Percentiles rank a stretch among this genome's conserved stretches.
Evolutionary conservation across 2,113 vertebrate species (phyloP).

Genomic region (Isichthys henryi): DNA sequence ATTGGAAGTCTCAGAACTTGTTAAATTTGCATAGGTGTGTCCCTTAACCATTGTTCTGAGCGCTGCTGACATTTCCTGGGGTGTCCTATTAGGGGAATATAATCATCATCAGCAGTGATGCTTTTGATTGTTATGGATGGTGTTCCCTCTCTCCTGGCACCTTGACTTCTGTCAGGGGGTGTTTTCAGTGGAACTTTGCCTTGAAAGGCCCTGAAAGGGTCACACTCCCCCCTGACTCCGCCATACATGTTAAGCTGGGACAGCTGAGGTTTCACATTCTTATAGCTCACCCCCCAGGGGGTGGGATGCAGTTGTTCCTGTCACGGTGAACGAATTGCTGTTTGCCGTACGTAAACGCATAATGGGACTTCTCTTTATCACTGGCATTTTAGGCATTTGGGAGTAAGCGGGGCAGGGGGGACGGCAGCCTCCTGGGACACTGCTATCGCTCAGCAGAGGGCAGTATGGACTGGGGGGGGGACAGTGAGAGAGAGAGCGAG

Average conservation of each 20-base stretch:
- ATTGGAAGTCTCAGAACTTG: conserved; percentile 43
- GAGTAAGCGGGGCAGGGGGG: conserved; percentile 19
- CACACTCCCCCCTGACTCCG: not conserved
- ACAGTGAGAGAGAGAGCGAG: not conserved
- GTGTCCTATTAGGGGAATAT: conserved; percentile 42
- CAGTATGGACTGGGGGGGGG: not conserved
- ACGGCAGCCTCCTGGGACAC: conserved; percentile 14
- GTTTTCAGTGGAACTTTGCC: not conserved
- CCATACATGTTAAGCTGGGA: not conserved
- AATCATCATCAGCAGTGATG: conserved; percentile 29
- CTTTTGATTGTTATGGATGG: conserved; percentile 21
- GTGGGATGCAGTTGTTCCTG: not conserved
- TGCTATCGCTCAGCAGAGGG: conserved; percentile 23
- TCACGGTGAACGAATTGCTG: conserved; percentile 8
- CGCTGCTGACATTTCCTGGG: conserved; percentile 27
- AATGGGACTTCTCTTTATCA: conserved; percentile 19
- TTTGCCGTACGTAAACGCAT: not conserved
- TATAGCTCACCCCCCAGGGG: not conserved
- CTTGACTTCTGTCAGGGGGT: not conserved
- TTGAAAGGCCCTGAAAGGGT: not conserved
- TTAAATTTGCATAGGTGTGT: conserved; percentile 54
- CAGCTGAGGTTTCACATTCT: conserved; percentile 20
- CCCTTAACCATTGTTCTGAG: conserved; percentile 32
- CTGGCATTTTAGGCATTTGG: conserved; percentile 24
- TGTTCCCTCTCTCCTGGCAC: conserved; percentile 2